Evolutionary conservation across 2,113 vertebrate species (phyloP), one percentile per base, ranked within the genome.

Genomic region (Thalassarche chlororhynchos): DNA sequence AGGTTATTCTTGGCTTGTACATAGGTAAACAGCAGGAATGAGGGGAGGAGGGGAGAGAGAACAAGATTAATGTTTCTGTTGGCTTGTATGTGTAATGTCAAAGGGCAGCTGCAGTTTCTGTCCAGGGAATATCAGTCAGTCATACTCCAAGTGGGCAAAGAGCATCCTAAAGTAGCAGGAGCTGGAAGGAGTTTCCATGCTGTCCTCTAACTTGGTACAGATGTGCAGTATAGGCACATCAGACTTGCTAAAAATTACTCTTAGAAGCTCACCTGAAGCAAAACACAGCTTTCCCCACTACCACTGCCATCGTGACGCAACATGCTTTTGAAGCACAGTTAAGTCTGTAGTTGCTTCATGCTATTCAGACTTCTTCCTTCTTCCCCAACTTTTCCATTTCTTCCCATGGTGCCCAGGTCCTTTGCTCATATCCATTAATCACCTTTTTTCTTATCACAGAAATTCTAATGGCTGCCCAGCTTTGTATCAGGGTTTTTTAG

Each of bases 321-420:
- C 0, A 0, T 4, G 2, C 44, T 94, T 26, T 58, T 3, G 0
- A 70, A 92, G 23, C 42, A 81, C 51, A 17, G 4, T n/a, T 32
- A 20, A 58, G 7, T 31, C 47, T 81, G 47, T 38, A 66, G 9
- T 17, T 69, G 28, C 51, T 84, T 78, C 13, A 9, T 36, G 10
- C 26, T 60, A 32, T 38, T 71, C 38, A 58, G 17, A 29, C 3
- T 19, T 79, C 42, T 42, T 68, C 4, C 31, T 78, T 70, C 55
- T 66, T 71, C 23, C 21, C 5, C 12, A 83, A 0, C 14, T 69
- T 91, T 78, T 70, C 26, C 3, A 12, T 75, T 77, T 60, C 15
- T 62, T 90, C 17, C 15, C 5, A 9, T 36, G 4, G 4, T 78
- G 25, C 26, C 29, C 46, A 24, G 15, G 7, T 89, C 23, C 29